Percentiles rank a stretch among this genome's conserved stretches.
phyloP scores from a whole-genome alignment of 2,888 invertebrate species.

The Patella ulyssiponensis region DNA sequence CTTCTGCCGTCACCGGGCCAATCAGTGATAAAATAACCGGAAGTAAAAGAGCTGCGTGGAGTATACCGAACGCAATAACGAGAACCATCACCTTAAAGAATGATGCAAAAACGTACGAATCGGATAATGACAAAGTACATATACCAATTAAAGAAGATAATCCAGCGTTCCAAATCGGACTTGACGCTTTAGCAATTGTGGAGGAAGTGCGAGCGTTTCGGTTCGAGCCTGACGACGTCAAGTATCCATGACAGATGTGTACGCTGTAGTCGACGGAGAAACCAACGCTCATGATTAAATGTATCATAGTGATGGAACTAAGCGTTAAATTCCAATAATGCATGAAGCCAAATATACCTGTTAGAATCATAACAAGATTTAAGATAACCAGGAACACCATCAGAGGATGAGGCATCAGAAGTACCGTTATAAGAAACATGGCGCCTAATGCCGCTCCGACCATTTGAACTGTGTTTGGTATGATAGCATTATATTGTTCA shows the following conservation, averaged over 20 bases:
- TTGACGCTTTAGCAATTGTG: slow-evolving; percentile 41
- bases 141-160: slow-evolving; percentile 51
- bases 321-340: slow-evolving; percentile 53
- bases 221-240: slow-evolving; percentile 34
- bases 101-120: slow-evolving; percentile 45
- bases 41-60: slow-evolving; percentile 44
- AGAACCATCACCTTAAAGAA: slow-evolving; percentile 51
- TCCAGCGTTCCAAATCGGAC: slow-evolving; percentile 48
- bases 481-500: slow-evolving; percentile 59
- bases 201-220: slow-evolving; percentile 33
- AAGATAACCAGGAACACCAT: slow-evolving; percentile 50
- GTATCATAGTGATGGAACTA: slow-evolving; percentile 61
- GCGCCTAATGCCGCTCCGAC: slow-evolving; percentile 57
- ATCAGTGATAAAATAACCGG: slow-evolving; percentile 44
- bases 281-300: slow-evolving; percentile 60
- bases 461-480: slow-evolving; percentile 58
- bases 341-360: slow-evolving; percentile 60
- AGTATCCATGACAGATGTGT: slow-evolving; percentile 56
- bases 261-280: slow-evolving; percentile 59
- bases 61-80: slow-evolving; percentile 45
- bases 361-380: slow-evolving; percentile 55
- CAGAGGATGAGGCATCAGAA: slow-evolving; percentile 60
- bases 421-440: slow-evolving; percentile 53
- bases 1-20: slow-evolving; percentile 24
- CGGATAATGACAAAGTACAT: slow-evolving; percentile 39